phyloP scores from a whole-genome alignment of 1,140 invertebrate genomes.

The Magallana angulata region DNA sequence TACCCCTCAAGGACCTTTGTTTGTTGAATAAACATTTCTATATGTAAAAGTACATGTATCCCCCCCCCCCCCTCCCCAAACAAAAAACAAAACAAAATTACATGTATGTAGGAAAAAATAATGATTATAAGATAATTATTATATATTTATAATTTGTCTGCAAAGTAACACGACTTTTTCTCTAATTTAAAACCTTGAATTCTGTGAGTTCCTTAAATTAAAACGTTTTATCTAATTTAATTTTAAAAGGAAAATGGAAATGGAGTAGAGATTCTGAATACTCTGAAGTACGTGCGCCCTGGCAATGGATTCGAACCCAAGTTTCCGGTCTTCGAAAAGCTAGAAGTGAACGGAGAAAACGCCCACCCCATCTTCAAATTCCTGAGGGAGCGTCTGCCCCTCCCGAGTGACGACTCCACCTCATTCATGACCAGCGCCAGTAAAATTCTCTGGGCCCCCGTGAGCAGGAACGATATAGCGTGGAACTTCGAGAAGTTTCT shows the following conservation, averaged over 20 bases:
- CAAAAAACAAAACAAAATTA: too few relatives aligned
- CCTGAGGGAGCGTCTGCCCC: conserved; percentile 80
- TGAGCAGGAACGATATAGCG: conserved; percentile 67
- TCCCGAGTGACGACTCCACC: conserved; percentile 66
- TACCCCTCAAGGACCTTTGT: too few relatives aligned
- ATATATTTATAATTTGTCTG: too few relatives aligned
- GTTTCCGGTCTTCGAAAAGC: conserved; percentile 81
- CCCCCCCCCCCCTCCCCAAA: too few relatives aligned
- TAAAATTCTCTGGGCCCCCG: conserved; percentile 70
- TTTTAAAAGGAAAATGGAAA: conserved; percentile 1
- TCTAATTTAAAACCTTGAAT: too few relatives aligned
- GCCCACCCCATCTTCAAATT: conserved; percentile 82
- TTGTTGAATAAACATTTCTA: too few relatives aligned
- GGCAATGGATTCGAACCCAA: conserved; percentile 82
- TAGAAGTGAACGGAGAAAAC: conserved; percentile 83
- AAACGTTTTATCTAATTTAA: too few relatives aligned
- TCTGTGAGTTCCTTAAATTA: too few relatives aligned
- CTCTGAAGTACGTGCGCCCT: conserved; percentile 82
- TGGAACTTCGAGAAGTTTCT: conserved; percentile 76
- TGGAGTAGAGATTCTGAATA: conserved; percentile 81
- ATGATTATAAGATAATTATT: too few relatives aligned
- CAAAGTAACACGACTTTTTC: too few relatives aligned
- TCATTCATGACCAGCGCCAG: conserved; percentile 62
- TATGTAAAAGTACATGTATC: too few relatives aligned
- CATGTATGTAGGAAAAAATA: too few relatives aligned